phyloP scores from a whole-genome alignment of 2,888 invertebrate genomes.

The Cantharis nigra region DNA sequence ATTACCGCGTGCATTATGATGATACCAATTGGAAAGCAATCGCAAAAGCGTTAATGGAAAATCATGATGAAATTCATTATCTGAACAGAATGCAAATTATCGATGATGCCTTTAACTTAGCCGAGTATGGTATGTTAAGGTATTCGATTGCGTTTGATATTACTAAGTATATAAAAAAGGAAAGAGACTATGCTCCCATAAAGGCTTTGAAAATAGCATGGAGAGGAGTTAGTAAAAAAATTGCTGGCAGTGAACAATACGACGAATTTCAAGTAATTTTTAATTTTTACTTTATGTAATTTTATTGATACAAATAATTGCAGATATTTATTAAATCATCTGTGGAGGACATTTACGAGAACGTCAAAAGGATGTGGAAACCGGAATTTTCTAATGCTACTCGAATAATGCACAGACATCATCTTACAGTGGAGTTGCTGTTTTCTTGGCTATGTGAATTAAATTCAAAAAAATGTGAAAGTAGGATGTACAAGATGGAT shows the following conservation, averaged over 20 bases:
- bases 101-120: conserved; percentile 58
- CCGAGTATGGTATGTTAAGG: conserved; percentile 62
- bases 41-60: conserved; percentile 47
- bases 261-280: neutral
- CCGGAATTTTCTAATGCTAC: neutral
- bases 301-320: neutral
- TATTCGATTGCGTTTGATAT: conserved; percentile 62
- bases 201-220: neutral
- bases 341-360: neutral
- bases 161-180: conserved; percentile 62
- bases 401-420: neutral
- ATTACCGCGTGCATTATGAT: conserved; percentile 54
- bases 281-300: no score
- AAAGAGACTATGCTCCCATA: conserved; percentile 57
- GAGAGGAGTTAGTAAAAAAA: neutral
- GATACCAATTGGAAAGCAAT: conserved; percentile 55
- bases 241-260: neutral
- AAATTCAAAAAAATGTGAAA: neutral
- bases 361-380: neutral
- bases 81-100: conserved; percentile 61
- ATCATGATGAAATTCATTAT: conserved; percentile 59
- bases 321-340: neutral
- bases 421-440: neutral
- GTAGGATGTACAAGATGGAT: neutral
- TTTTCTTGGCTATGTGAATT: neutral